phyloP scores from a whole-genome alignment of 92 coral and sea anemone genomes.

The Paragorgia papillata region DNA sequence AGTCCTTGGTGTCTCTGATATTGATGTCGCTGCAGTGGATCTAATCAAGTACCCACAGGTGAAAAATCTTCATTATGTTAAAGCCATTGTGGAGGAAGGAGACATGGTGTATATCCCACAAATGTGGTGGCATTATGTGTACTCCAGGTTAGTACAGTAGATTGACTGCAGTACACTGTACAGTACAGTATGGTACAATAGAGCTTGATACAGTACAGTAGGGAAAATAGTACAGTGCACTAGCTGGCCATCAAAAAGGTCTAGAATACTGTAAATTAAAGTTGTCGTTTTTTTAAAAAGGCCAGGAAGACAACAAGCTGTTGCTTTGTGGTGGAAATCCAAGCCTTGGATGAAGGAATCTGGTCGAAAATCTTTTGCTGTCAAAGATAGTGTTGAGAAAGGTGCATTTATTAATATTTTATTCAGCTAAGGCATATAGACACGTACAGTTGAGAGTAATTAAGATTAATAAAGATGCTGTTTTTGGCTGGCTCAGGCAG shows the following conservation, averaged over 20 bases:
- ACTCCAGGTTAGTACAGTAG: slow-evolving; percentile 69
- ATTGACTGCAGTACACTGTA: no score
- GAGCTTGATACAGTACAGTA: no score
- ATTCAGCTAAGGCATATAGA: no score
- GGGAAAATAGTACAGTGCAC: no score
- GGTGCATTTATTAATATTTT: no score
- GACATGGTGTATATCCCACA: slow-evolving; percentile 92
- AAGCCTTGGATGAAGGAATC: slow-evolving; percentile 76
- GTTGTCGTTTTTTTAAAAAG: slow-evolving; percentile 52
- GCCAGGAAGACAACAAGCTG: slow-evolving; percentile 87
- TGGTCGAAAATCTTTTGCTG: slow-evolving; percentile 66
- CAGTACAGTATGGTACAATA: no score
- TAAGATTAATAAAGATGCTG: no score
- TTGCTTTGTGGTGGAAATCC: slow-evolving; percentile 99
- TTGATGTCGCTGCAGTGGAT: slow-evolving; percentile 84
- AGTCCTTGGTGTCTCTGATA: slow-evolving; percentile 84
- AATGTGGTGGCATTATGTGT: slow-evolving; percentile 99
- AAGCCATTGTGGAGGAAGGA: slow-evolving; percentile 85
- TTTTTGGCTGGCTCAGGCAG: no score
- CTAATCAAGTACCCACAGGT: slow-evolving; percentile 84
- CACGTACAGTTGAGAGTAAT: no score
- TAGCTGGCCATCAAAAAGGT: no score
- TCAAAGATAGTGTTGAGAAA: not conserved
- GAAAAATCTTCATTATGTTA: slow-evolving; percentile 74
- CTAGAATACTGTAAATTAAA: no score